A percentile compares a stretch with the other conserved stretches of the same genome.
phyloP scores from a whole-genome alignment of 2,797 vertebrate species.

The Podarcis siculus region DNA sequence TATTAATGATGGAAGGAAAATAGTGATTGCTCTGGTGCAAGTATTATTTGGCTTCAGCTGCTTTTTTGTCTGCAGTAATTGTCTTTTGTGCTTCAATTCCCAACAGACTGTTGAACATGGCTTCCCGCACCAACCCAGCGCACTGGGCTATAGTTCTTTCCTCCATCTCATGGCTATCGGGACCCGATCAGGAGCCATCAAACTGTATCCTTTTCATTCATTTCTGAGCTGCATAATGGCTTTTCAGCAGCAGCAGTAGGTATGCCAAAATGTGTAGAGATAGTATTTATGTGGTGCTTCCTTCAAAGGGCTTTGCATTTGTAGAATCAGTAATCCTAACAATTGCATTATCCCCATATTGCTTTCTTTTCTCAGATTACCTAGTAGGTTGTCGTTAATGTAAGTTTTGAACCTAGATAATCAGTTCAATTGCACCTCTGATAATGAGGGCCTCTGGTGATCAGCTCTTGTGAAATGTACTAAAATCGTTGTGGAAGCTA shows the following conservation, averaged over 20 bases:
- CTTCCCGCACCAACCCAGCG: slow-evolving; percentile 97
- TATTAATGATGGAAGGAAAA: neutral
- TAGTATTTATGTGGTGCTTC: neutral
- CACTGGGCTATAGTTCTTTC: slow-evolving; percentile 89
- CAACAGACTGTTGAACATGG: slow-evolving; percentile 95
- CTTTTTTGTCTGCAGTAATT: neutral
- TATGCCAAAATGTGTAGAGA: neutral
- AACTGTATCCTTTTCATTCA: slow-evolving; percentile 89
- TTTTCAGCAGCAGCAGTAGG: accelerated
- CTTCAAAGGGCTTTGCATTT: too few relatives aligned
- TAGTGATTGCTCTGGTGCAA: neutral
- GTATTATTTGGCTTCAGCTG: neutral
- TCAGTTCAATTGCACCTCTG: neutral
- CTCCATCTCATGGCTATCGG: slow-evolving; percentile 93
- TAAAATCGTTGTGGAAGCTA: slow-evolving; percentile 32
- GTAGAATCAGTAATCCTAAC: neutral
- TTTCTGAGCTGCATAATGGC: neutral
- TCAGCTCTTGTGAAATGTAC: slow-evolving; percentile 15
- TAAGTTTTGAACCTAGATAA: neutral
- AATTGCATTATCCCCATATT: neutral
- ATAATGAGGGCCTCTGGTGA: neutral
- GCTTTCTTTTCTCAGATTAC: neutral
- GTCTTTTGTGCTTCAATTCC: slow-evolving; percentile 17
- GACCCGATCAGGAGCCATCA: slow-evolving; percentile 95
- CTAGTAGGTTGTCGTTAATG: neutral